Evolutionary conservation across 1,140 invertebrate genomes (phyloP).

Genomic region (Pristionchus pacificus): DNA sequence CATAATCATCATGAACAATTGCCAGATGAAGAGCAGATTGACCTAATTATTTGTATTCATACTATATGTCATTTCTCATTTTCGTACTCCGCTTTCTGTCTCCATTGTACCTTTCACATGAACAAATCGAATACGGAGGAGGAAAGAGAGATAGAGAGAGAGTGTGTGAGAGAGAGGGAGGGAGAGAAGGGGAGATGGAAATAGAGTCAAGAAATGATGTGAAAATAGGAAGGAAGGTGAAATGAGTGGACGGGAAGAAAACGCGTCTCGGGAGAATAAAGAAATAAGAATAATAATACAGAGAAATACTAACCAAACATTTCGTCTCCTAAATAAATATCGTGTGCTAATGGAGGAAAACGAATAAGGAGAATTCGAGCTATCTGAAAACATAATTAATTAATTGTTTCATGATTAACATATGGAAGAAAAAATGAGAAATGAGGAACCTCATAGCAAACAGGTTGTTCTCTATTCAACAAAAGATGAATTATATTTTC

Average conservation of each 20-base stretch:
- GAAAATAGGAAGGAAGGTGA: no score
- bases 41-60: slow-evolving; percentile 40
- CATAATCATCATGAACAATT: slow-evolving; percentile 91
- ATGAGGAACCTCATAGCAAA: slow-evolving; percentile 29
- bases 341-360: slow-evolving; percentile 83
- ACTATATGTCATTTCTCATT: slow-evolving; percentile 28
- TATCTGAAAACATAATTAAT: slow-evolving; percentile 66
- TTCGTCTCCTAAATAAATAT: slow-evolving; percentile 93
- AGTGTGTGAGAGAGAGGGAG: no score
- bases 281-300: neutral
- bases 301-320: slow-evolving; percentile 72
- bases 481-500: slow-evolving; percentile 89
- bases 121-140: no score
- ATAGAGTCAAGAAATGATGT: no score
- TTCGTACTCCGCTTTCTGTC: slow-evolving; percentile 18
- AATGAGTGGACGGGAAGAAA: no score
- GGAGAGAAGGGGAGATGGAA: no score
- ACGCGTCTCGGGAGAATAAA: neutral
- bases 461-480: slow-evolving; percentile 66
- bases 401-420: no score
- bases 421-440: no score
- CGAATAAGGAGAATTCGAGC: slow-evolving; percentile 81
- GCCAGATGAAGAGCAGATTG: slow-evolving; percentile 89
- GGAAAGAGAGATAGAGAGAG: no score
- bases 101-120: neutral